Conservation (phyloP, 2,888 invertebrate species). For the Agrenia bidenticulata region DNA sequence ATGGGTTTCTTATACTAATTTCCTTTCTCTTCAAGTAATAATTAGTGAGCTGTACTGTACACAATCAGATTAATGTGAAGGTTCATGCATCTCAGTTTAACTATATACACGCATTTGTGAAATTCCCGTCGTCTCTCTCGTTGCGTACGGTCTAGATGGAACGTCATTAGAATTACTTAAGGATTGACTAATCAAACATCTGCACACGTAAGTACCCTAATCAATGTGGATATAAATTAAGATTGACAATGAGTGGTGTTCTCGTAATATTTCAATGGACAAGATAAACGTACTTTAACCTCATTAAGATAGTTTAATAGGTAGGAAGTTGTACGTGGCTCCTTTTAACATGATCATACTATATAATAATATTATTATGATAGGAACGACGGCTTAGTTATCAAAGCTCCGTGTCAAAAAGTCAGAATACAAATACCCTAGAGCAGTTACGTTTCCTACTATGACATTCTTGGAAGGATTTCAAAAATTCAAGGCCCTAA, state of each 20-base stretch:
- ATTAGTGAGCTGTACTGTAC: no score
- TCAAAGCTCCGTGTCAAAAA: slow-evolving; percentile 19
- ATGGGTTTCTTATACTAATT: no score
- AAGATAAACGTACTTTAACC: neutral
- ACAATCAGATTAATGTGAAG: no score
- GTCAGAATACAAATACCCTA: slow-evolving; percentile 20
- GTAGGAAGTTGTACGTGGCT: slow-evolving; percentile 12
- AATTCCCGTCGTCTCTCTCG: slow-evolving; percentile 13
- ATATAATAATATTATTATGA: slow-evolving; percentile 6
- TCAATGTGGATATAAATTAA: neutral
- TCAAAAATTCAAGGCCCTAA: slow-evolving; percentile 19
- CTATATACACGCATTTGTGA: slow-evolving; percentile 11
- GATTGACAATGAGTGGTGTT: slow-evolving; percentile 2
- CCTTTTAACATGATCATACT: slow-evolving; percentile 7
- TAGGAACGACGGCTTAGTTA: slow-evolving; percentile 11
- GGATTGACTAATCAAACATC: slow-evolving; percentile 20
- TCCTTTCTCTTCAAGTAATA: no score
- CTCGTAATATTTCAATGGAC: neutral
- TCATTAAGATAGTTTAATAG: neutral
- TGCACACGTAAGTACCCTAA: slow-evolving; percentile 15
- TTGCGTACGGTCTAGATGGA: slow-evolving; percentile 20
- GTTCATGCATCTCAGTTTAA: no score
- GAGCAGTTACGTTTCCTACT: neutral
- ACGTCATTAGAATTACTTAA: slow-evolving; percentile 18
- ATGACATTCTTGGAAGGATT: slow-evolving; percentile 16